Base-by-base conservation (phyloP, 2,113 vertebrate genomes). In the Corythoichthys intestinalis region DNA sequence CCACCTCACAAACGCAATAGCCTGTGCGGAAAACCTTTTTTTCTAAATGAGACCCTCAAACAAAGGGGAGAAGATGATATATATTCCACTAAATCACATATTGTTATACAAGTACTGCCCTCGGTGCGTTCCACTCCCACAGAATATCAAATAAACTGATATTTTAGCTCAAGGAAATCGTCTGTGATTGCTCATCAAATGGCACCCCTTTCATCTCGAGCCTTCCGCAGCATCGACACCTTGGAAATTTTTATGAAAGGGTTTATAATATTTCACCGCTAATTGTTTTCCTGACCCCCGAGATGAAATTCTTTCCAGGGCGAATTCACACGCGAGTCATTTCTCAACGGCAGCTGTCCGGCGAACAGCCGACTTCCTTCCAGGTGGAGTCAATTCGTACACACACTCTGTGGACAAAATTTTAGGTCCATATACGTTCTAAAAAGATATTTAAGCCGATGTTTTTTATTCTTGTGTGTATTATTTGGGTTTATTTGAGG, bases 31-130 rank as follows among this genome's bases (percentile, higher is more conserved):
- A 78, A 83, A 83, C 14, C 39, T 82, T 73, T 76, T 66, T 75
- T 82, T 87, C 89, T 88, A 57, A 84, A 77, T 86, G 86, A 88
- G 83, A 74, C 83, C 76, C 82, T 82, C 79, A 78, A 78, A 73
- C 78, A 87, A 77, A 67, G 60, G 37, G 14, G 13, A 13, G 20
- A 38, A 69, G 67, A 57, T 20, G 84, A 83, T 89, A 79, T 83
- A 70, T 82, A 85, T 82, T 80, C 84, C 83, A 88, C 76, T 91
- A 91, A 91, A 92, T 92, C 90, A 91, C 76, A 20, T 70, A 71
- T 84, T 87, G 85, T 90, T 91, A 88, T 90, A 91, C 89, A 92
- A 87, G 79, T 77, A 71, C 81, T 90, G 85, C 88, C 89, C 88
- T 83, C 77, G 77, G 83, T 86, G 87, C 87, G 87, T 88, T 88